A percentile compares a stretch with the other conserved stretches of the same genome.
These are phyloP conservation scores for Morone saxatilis DNA, from an alignment of 2,113 vertebrate species.

Conservation along the genomic window DNA sequence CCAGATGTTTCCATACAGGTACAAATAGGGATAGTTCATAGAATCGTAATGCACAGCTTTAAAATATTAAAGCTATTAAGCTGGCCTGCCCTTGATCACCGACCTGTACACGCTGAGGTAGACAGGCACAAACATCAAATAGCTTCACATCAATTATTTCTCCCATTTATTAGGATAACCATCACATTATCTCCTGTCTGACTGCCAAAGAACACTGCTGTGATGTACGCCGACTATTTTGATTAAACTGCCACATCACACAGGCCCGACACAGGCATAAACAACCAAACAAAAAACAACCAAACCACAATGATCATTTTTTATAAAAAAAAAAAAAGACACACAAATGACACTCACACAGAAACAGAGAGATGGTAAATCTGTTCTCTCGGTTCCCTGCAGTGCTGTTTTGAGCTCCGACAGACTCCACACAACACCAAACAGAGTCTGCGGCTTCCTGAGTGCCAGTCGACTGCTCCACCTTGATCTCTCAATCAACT, in stretches of 20 bases:
- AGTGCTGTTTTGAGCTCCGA: conserved; percentile 27
- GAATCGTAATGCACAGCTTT: too few species aligned
- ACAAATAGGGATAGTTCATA: too few species aligned
- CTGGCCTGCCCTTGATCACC: background rate
- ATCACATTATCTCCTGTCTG: background rate
- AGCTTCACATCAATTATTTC: background rate
- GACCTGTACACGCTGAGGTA: background rate
- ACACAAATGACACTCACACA: background rate
- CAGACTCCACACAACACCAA: conserved; percentile 41
- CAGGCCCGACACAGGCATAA: conserved; percentile 8
- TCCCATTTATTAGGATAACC: background rate
- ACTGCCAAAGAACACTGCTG: background rate
- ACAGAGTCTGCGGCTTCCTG: conserved; percentile 49
- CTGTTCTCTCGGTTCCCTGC: background rate
- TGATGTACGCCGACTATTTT: background rate
- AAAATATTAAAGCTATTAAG: too few species aligned
- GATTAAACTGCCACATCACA: background rate
- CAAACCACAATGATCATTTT: background rate
- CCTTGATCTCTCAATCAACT: conserved; percentile 69
- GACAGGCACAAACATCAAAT: background rate
- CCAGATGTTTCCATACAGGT: too few species aligned
- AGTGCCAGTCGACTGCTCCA: conserved; percentile 4
- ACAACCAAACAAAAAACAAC: conserved; percentile 26
- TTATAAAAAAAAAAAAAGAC: conserved; percentile 23
- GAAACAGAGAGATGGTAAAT: conserved; percentile 17